Conservation (phyloP, 2,888 invertebrate genomes). For the Drosophila subsilvestris region DNA sequence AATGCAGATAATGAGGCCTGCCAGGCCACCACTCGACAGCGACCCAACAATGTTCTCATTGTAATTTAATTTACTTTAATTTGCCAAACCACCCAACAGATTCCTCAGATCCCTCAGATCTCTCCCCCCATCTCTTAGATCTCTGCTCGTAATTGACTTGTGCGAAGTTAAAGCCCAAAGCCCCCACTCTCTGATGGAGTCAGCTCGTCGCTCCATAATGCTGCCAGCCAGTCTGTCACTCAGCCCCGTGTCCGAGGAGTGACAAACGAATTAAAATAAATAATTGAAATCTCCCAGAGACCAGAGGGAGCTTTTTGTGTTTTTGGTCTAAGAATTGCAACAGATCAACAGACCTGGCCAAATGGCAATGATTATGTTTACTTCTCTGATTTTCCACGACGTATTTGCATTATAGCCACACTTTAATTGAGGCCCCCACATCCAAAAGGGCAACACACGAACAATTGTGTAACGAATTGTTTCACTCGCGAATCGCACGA, state of each 20-base stretch:
- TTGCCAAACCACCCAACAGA: conserved; percentile 59
- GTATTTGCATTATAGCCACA: conserved; percentile 34
- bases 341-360: conserved; percentile 32
- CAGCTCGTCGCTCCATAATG: conserved; percentile 7
- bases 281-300: conserved; percentile 45
- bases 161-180: conserved; percentile 2
- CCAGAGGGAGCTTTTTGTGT: conserved; percentile 4
- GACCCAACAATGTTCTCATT: conserved; percentile 66
- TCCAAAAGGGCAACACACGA: conserved; percentile 33
- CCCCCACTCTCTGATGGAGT: conserved; percentile 42
- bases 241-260: conserved; percentile 53
- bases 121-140: conserved; percentile 15
- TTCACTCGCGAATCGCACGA: neutral
- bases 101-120: conserved; percentile 31
- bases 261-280: conserved; percentile 65
- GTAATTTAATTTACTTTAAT: conserved; percentile 78
- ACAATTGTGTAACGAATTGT: conserved; percentile 34
- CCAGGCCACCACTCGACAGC: conserved; percentile 43
- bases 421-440: conserved; percentile 32
- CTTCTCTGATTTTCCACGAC: conserved; percentile 32
- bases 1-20: conserved; percentile 79
- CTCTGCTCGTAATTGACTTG: conserved; percentile 10
- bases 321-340: conserved; percentile 59
- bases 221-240: conserved; percentile 52
- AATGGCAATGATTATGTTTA: conserved; percentile 46